These are phyloP conservation scores for Rhynchotus rufescens DNA, from an alignment of 2,797 vertebrate species.

Conservation along the genomic window DNA sequence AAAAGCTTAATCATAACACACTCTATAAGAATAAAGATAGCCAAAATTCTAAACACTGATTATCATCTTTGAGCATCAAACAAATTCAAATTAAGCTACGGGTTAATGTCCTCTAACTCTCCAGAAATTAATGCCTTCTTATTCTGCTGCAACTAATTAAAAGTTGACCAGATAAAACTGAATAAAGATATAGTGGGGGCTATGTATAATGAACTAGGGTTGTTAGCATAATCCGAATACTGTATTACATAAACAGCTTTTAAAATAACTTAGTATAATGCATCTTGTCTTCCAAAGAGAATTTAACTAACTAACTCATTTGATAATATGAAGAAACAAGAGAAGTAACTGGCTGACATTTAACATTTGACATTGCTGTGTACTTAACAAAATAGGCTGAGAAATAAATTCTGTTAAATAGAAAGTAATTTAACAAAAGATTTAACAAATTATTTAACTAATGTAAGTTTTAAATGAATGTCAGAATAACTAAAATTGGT, in stretches of 20 bases:
- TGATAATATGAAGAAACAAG: neutral
- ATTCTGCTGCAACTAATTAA: slow-evolving; percentile 54
- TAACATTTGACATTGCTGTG: neutral
- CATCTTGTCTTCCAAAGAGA: neutral
- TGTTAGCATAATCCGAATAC: neutral
- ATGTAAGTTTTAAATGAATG: too few relatives aligned
- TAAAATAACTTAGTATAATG: neutral
- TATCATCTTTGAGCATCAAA: slow-evolving; percentile 46
- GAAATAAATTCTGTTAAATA: neutral
- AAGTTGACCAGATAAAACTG: slow-evolving; percentile 36
- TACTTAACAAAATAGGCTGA: neutral
- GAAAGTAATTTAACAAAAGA: neutral
- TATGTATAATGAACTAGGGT: slow-evolving; percentile 2
- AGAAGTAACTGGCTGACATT: neutral
- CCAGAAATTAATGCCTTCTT: slow-evolving; percentile 53
- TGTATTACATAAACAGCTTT: neutral
- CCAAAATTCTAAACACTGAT: slow-evolving; percentile 49
- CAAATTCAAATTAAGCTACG: slow-evolving; percentile 58
- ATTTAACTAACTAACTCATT: neutral
- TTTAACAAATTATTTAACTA: too few relatives aligned
- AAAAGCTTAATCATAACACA: slow-evolving; percentile 12
- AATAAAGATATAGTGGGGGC: neutral
- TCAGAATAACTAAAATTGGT: neutral
- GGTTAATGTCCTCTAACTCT: slow-evolving; percentile 60
- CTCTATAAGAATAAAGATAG: slow-evolving; percentile 41